Percentiles rank a stretch among this genome's conserved stretches.
Evolutionary conservation across 92 coral and sea anemone species (phyloP).

Genomic region (Epizoanthus rinbou): DNA sequence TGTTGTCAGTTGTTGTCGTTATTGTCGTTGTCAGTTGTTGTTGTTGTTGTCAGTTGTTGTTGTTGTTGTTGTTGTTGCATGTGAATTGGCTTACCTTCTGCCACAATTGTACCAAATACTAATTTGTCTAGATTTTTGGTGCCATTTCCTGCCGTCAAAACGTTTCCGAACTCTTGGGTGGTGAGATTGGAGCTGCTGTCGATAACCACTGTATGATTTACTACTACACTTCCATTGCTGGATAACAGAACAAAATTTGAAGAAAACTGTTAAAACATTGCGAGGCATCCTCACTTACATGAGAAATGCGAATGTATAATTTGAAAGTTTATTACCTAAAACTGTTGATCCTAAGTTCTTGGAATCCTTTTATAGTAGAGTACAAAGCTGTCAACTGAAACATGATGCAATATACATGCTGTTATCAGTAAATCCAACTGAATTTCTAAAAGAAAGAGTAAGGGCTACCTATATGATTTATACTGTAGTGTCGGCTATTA

Average conservation of each 20-base stretch:
- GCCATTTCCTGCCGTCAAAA: slow-evolving; percentile 45
- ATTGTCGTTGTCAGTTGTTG: too few species aligned
- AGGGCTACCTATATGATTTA: too few species aligned
- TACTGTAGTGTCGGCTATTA: too few species aligned
- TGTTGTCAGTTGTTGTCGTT: too few species aligned
- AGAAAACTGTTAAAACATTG: not conserved
- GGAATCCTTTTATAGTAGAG: slow-evolving; percentile 6
- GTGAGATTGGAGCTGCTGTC: slow-evolving; percentile 60
- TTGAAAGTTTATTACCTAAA: slow-evolving; percentile 6
- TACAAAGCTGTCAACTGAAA: slow-evolving; percentile 30
- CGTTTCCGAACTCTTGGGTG: slow-evolving; percentile 30
- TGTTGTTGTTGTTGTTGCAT: too few species aligned
- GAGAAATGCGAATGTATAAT: not conserved
- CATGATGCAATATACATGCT: too few species aligned
- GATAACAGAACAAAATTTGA: not conserved
- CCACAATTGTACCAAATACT: slow-evolving; percentile 44
- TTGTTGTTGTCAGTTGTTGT: too few species aligned
- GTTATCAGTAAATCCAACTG: too few species aligned
- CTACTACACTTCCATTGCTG: slow-evolving; percentile 79
- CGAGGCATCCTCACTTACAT: not conserved
- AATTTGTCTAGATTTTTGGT: slow-evolving; percentile 42
- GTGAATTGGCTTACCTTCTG: slow-evolving; percentile 47
- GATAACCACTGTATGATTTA: slow-evolving; percentile 48
- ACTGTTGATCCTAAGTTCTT: slow-evolving; percentile 14
- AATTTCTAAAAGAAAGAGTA: too few species aligned